Base-by-base conservation (phyloP, 2,888 invertebrate genomes). In the Scotopteryx bipunctaria region DNA sequence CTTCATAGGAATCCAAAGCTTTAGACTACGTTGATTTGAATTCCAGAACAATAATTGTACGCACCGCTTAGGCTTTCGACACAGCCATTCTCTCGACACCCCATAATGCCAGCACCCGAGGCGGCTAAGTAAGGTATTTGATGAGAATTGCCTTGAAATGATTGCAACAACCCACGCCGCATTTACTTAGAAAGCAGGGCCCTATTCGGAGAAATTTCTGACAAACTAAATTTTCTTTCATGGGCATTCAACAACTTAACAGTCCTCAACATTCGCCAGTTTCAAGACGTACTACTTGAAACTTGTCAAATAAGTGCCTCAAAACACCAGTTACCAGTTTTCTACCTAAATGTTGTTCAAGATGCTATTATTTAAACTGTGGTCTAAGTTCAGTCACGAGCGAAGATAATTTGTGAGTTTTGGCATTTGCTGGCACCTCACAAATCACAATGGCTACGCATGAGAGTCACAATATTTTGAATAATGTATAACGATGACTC, bases 351-450 rank as follows among this genome's bases (percentile, higher is more conserved):
- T 29, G 2, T 4, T 8, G 9, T 9, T 15, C 2, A 13, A 36
- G 3, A 2, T 48, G 16, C 16, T 48, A 35, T 48, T 40, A 36
- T 42, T 41, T 27, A 48, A 36, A 36, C 48, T 48, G 48, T 42
- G 48, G 47, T 71, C 71, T 80, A 83, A 83, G 81, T 76, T 78
- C 73, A 83, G 82, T 86, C 86, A 86, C 87, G 87, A 86, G 66
- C 76, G 69, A 55, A 68, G 70, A 81, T 85, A 85, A 87, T 86
- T 85, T 77, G 81, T 75, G 69, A 81, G 82, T 84, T 85, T 85
- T 80, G 84, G 80, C 83, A 83, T 86, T 83, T 82, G 73, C 73
- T 73, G 66, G 64, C 59, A 63, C 61, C 40, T 53, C 44, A 48
- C 55, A 49, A 57, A 54, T 44, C 52, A 46, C 38, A 40, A 60